Base-by-base conservation (phyloP, 2,113 vertebrate genomes). In the Gobius niger region DNA sequence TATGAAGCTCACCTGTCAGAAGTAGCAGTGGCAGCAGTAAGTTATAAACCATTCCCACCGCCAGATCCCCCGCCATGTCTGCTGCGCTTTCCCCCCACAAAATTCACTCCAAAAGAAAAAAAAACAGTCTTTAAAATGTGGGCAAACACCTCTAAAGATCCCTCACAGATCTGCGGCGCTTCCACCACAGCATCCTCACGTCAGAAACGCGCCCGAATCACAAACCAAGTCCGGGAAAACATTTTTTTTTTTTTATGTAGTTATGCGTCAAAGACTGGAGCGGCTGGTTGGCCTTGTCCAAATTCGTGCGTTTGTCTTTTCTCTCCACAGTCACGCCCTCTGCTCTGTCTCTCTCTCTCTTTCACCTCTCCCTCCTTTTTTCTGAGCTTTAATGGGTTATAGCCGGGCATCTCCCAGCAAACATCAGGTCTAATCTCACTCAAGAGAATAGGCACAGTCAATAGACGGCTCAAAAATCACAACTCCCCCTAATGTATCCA, bases 41-140 rank as follows among this genome's bases (percentile, higher is more conserved):
- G 73, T 87, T 85, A 81, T 92, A 93, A 54, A 92, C 74, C 24
- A 93, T 64, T 46, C 84, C 88, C 34, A 89, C 81, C 44, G 74
- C 19, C 10, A 88, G 76, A 53, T 90, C 87, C 6, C 75, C 82
- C 13, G 90, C 90, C 85, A 73, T 86, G 57, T 49, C 84, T 75
- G 46, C 69, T 24, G 13, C 67, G 15, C 53, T 54, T 59, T 69
- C 61, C 71, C 67, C 66, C 66, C 24, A 24, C 24, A 24, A 24
- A 24, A 24, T 24, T 24, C 24, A 34, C 24, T 34, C 24, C 3
- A 3, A 68, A 66, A 77, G 67, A 46, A 67, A 47, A 44, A 7
- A 41, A 54, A 54, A 54, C 73, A 34, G 24, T 54, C 63, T 42
- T 53, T 47, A 59, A 67, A 47, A 50, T 18, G 53, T 75, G 68